These are phyloP conservation scores for Leucoraja ocellata DNA, from an alignment of 2,797 vertebrate species.

Conservation along the genomic window DNA sequence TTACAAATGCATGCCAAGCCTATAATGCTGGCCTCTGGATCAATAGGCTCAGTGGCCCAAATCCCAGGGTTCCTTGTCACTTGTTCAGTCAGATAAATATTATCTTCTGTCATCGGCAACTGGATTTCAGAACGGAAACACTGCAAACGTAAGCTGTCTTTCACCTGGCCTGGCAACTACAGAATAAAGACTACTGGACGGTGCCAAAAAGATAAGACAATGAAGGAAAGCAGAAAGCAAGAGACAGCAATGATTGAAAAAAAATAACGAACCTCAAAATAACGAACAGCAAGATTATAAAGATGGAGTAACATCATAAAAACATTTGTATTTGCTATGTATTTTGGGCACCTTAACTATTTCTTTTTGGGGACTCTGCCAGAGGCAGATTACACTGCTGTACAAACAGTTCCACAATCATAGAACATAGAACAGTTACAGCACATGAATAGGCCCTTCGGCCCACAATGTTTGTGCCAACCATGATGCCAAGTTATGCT, in stretches of 20 bases:
- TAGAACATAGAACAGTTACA: background rate
- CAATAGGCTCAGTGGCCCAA: background rate
- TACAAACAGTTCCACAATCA: too few species aligned
- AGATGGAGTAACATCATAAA: background rate
- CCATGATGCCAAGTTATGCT: too few species aligned
- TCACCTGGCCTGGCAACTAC: background rate
- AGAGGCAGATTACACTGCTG: background rate
- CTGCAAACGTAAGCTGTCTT: background rate
- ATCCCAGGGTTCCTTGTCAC: background rate
- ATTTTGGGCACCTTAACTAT: background rate
- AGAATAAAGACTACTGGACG: background rate
- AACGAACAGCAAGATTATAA: background rate
- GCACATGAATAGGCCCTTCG: too few species aligned
- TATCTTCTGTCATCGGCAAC: background rate
- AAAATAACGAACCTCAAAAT: background rate
- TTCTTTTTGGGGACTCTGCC: background rate
- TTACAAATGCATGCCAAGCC: background rate
- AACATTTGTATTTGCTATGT: background rate
- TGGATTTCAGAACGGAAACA: background rate
- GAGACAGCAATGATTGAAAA: background rate
- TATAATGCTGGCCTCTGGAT: background rate
- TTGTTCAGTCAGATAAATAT: background rate
- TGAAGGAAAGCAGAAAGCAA: background rate
- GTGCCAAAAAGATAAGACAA: background rate
- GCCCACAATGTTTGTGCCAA: too few species aligned